Base-by-base conservation (phyloP, 1,140 invertebrate species). In the Cyclargus thomasi region DNA sequence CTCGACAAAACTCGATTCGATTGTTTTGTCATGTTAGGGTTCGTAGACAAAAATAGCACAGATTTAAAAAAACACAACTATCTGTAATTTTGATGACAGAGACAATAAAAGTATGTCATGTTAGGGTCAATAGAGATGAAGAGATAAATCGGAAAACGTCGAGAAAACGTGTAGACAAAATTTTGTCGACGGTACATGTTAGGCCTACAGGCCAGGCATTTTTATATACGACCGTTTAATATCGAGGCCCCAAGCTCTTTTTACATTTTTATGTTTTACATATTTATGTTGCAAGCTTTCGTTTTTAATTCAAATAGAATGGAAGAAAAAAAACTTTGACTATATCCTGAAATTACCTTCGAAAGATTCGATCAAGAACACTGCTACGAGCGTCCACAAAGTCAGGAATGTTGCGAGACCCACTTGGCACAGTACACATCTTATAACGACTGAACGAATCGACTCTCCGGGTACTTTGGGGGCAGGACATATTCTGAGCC, bases 341-440 rank as follows among this genome's bases (percentile, higher is more conserved):
- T 47, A 55, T 63, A 23, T 20, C 36, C 20, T 67, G 14, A 47
- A 59, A 22, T 59, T 79, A 88, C 85, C 85, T 87, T 89, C 86
- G 71, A 84, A 86, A n/a, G 75, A 79, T 62, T 86, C 75, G 65
- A 88, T 85, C 0, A 82, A 64, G 53, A 86, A 83, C 0, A 83
- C 74, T 70, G 77, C 83, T 29, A 82, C 67, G 14, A 80, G 65
- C 17, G 83, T 86, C 86, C 83, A 86, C 8, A 88, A 36, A 11
- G 83, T 67, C 5, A 88, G 74, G 63, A 83, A 75, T 7, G 76
- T 67, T 1, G 74, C 71, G 16, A 88, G 62, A 16, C 86, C 86
- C 11, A 88, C 66, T 67, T 86, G 84, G 62, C 84, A 88, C 14
- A 82, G 23, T 0, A 80, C 23, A 68, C 82, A 86, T 70, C 84